Evolutionary conservation across 2,888 invertebrate genomes (phyloP).

Genomic region (Eumacrocentrus americanus): DNA sequence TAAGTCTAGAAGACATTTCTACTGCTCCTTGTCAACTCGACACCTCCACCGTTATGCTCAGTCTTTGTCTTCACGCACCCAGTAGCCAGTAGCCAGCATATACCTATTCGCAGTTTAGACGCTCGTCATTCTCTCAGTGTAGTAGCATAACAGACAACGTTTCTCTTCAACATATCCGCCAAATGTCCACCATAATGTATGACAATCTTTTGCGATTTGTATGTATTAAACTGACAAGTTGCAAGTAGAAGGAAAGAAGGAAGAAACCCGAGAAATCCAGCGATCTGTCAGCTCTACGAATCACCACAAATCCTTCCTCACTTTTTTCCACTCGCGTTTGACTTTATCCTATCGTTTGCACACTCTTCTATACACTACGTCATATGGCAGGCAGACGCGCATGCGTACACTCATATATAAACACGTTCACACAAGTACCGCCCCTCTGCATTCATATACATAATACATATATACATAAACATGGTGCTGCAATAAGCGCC

Average conservation of each 20-base stretch:
- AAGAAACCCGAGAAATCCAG: background rate
- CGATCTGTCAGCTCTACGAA: background rate
- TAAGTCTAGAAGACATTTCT: background rate
- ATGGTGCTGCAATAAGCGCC: no score
- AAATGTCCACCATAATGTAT: background rate
- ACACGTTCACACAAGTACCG: no score
- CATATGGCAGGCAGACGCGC: background rate
- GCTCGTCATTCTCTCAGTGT: background rate
- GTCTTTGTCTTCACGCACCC: slow-evolving; percentile 5
- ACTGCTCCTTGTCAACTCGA: background rate
- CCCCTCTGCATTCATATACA: no score
- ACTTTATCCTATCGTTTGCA: background rate
- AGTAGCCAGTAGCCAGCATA: background rate
- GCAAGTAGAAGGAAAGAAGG: background rate
- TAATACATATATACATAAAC: no score
- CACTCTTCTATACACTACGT: background rate
- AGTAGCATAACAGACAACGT: background rate
- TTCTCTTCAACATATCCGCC: background rate
- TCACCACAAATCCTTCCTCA: background rate
- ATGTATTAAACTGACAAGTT: background rate
- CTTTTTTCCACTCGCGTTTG: background rate
- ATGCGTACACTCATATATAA: background rate
- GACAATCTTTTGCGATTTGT: background rate
- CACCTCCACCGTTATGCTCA: background rate
- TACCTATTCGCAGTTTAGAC: background rate